phyloP scores from a whole-genome alignment of 2,113 vertebrate genomes.

The Psittacula cyanocephala region DNA sequence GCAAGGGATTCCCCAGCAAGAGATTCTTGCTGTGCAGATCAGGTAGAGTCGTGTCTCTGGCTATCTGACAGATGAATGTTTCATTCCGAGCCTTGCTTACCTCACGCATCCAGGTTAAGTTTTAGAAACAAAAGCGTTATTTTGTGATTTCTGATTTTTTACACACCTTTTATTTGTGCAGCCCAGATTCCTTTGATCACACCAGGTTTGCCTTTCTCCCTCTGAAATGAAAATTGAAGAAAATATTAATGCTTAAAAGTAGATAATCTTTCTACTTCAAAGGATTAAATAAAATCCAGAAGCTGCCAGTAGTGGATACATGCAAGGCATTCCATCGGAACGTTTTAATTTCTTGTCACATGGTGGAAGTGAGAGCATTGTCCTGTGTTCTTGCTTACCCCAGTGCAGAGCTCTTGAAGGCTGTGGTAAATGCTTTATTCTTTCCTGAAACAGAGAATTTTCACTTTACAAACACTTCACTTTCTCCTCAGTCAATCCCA shows the following conservation, averaged over 20 bases:
- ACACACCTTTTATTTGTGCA: not conserved
- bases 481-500: not conserved
- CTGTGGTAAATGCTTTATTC: not conserved
- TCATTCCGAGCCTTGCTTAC: not conserved
- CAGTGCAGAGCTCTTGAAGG: not conserved
- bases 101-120: not conserved
- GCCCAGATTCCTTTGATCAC: not conserved
- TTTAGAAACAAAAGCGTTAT: not conserved
- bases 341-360: rapidly evolving
- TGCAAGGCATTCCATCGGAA: not conserved
- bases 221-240: not conserved
- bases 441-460: not conserved
- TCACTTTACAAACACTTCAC: not conserved
- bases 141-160: not conserved
- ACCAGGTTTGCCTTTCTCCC: not conserved
- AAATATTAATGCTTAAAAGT: not conserved
- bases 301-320: not conserved
- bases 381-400: not conserved
- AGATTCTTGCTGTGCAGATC: slow-evolving; percentile 81
- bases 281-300: not conserved
- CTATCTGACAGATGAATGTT: not conserved
- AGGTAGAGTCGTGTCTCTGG: slow-evolving; percentile 71
- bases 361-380: not conserved
- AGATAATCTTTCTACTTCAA: not conserved
- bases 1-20: slow-evolving; percentile 74